phyloP scores from a whole-genome alignment of 2,113 vertebrate species.

The Phaethornis superciliosus region DNA sequence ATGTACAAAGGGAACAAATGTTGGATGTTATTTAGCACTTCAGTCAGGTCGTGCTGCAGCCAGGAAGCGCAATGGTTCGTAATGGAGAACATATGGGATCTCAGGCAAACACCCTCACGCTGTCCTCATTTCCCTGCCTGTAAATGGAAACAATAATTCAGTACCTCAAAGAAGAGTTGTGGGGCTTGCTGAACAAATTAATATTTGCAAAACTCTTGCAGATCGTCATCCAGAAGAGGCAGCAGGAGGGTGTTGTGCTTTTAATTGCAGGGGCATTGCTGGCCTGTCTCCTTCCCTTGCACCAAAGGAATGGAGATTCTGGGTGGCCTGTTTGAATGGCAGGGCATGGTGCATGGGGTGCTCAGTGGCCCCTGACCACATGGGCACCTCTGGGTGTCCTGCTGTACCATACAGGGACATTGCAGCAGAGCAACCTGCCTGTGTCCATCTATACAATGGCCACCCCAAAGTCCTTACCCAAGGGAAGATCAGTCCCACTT shows the following conservation, averaged over 20 bases:
- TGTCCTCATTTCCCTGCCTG: background rate
- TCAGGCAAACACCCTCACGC: background rate
- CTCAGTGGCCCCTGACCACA: background rate
- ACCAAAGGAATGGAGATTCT: background rate
- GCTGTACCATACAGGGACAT: no score
- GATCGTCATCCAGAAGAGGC: background rate
- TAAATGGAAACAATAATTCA: background rate
- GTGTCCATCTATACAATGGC: rapidly evolving
- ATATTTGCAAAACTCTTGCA: background rate
- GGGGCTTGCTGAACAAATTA: background rate
- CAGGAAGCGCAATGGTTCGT: background rate
- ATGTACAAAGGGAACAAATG: background rate
- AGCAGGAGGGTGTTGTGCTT: background rate
- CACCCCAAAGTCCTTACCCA: rapidly evolving
- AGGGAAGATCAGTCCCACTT: no score
- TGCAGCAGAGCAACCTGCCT: rapidly evolving
- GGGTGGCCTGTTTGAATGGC: background rate
- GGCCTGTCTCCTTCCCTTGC: background rate
- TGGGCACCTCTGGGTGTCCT: background rate
- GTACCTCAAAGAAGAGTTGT: background rate
- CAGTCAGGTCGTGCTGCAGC: background rate
- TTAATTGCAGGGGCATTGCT: background rate
- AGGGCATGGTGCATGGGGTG: background rate
- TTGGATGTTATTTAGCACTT: slow-evolving; percentile 29
- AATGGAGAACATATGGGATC: slow-evolving; percentile 45